Evolutionary conservation across 2,888 invertebrate species (phyloP), one percentile per base, ranked within the genome.

Genomic region (Pimpla rufipes): DNA sequence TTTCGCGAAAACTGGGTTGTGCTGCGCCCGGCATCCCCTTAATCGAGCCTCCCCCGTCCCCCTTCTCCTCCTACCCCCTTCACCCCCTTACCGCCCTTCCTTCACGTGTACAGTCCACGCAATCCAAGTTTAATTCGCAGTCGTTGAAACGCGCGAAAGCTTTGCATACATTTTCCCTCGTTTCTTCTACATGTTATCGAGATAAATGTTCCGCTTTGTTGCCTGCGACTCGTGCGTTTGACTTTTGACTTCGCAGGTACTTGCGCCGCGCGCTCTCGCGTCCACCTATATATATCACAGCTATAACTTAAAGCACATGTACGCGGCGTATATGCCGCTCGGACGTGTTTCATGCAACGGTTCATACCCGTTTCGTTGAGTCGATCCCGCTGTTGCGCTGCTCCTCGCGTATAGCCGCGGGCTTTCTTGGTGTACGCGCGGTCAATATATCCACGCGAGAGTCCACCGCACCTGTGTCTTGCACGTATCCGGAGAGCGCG

Each of bases 1-100:
- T 35, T 37, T 68, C 68, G 64, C 68, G 71, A 83, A 88, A 90
- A 90, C 87, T 89, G 87, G 90, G 90, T 88, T 90, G n/a, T n/a
- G 89, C 87, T 83, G 85, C 86, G 87, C 85, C 88, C 75, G 88
- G 89, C 83, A 90, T 90, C 88, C 85, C 88, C 86, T 88, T 89
- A 89, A 88, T 87, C 86, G 84, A 85, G 67, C 59, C 71, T 79
- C 68, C 67, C n/a, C n/a, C n/a, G n/a, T n/a, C 37, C 66, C 68
- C 73, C 23, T 68, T 10, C 62, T 11, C 16, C 37, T 37, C 47
- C 29, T 29, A n/a, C 37, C 66, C 68, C 73, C 23, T 68, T 10
- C 62, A 16, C 16, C 37, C 45, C 47, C 29, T 29, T 29, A 67
- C 59, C 71, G 78, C 68, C 70, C 45, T 59, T 64, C 73, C 23